These are phyloP conservation scores for Trichoplusia ni DNA, from an alignment of 1,140 invertebrate species.

Conservation along the genomic window DNA sequence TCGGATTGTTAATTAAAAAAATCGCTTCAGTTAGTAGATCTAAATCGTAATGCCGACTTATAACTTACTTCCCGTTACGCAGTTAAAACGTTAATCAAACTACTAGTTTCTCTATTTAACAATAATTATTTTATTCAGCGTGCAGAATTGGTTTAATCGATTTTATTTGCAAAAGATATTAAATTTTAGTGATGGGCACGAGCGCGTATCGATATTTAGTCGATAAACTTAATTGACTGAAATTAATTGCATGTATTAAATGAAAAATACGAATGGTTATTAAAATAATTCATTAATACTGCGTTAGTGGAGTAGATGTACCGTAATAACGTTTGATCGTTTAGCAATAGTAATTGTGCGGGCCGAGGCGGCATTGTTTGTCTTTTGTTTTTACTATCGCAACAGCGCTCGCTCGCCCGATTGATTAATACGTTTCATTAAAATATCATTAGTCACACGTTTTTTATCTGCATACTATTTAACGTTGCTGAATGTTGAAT, in stretches of 20 bases:
- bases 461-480: conserved; percentile 25
- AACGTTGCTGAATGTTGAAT: conserved; percentile 15
- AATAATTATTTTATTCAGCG: conserved; percentile 21
- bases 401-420: neutral
- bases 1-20: conserved; percentile 18
- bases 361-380: conserved; percentile 16
- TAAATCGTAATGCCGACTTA: conserved; percentile 19
- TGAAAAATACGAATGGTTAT: neutral
- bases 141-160: conserved; percentile 26
- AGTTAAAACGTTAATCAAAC: conserved; percentile 17
- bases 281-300: neutral
- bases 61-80: conserved; percentile 14
- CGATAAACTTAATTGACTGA: conserved; percentile 26
- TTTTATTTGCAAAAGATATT: conserved; percentile 27
- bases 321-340: conserved; percentile 15
- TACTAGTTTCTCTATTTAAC: conserved; percentile 28
- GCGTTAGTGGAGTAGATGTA: neutral
- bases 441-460: conserved; percentile 27
- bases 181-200: conserved; percentile 36
- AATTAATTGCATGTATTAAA: conserved; percentile 26
- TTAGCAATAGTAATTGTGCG: neutral
- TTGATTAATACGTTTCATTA: conserved; percentile 29
- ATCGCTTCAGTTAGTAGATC: conserved; percentile 1
- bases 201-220: conserved; percentile 25
- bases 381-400: conserved; percentile 22